Base-by-base conservation (phyloP, 2,888 invertebrate genomes). In the Brachypalpus laphriformis region DNA sequence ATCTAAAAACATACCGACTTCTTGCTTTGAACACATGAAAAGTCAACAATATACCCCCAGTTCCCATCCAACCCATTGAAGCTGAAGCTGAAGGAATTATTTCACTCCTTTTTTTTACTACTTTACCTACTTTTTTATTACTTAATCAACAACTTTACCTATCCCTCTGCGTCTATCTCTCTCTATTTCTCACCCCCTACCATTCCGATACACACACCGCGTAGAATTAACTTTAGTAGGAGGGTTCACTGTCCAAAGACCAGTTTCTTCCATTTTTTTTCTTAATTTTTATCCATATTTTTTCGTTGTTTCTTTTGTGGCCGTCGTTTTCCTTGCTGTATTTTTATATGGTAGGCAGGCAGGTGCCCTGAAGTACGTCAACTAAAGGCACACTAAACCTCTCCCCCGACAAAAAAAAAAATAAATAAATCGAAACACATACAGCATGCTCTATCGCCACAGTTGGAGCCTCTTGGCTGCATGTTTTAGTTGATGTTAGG, bases 401-500 rank as follows among this genome's bases (percentile, higher is more conserved):
- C 66, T 49, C 57, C 40, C 57, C 57, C 47, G 16, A 47, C 14
- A 54, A 18, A 56, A 22, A 22, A 61, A 61, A 3, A 51, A 68
- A 68, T 51, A 68, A 61, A 49, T 42, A 14, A 72, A 59, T 28
- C 57, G 28, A 77, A 72, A 18, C 34, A 66, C 63, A 77, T 37
- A 75, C 42, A 65, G 31, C 47, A 34, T 71, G 63, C 63, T 65
- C 63, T 68, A 76, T 63, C 59, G 37, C 37, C 61, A 56, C 37
- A 22, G 63, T 74, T 83, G 83, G 83, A 31, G 49, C 68, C 74
- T 78, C 83, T 78, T 61, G 57, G 42, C 25, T 75, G 68, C 40
- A 63, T 78, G 66, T 77, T 77, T 82, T 77, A 83, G 83, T 83
- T 83, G 82, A 72, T 74, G 77, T 72, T 74, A 49, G 78, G 74